Percentiles rank a stretch among this genome's conserved stretches.
These are phyloP conservation scores for Sciurus niger DNA, from an alignment of 2,113 vertebrate species.

Conservation along the genomic window DNA sequence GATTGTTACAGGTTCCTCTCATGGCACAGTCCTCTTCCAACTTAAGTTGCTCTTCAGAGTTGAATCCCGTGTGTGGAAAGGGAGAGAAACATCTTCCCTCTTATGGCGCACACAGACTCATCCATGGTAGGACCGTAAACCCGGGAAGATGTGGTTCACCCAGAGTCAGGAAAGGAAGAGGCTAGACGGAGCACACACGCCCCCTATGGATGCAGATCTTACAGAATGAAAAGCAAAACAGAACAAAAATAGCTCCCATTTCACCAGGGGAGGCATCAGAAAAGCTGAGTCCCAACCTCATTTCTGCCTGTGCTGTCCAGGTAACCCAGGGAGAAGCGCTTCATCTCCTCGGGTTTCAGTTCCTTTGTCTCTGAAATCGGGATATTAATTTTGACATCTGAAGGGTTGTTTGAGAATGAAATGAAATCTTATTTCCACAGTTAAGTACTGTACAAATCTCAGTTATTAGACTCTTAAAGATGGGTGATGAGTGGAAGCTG, in stretches of 20 bases:
- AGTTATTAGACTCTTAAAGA: constrained; percentile 61
- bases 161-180: no score
- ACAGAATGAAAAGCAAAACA: neutral
- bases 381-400: constrained; percentile 69
- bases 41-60: neutral
- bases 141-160: fast-evolving
- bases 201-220: neutral
- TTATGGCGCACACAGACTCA: no score
- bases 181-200: neutral
- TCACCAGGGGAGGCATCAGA: neutral
- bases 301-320: neutral
- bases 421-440: constrained; percentile 69
- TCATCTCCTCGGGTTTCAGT: neutral
- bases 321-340: neutral
- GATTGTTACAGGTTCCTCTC: neutral
- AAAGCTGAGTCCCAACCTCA: neutral
- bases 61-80: neutral
- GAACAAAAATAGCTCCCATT: neutral
- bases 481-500: constrained; percentile 19
- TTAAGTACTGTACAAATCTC: constrained; percentile 62
- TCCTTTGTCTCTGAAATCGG: constrained; percentile 47
- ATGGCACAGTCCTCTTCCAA: neutral
- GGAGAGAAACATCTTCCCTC: neutral
- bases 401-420: constrained; percentile 61
- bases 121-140: neutral